phyloP scores from a whole-genome alignment of 2,113 vertebrate species.

The Odontophorus gujanensis region DNA sequence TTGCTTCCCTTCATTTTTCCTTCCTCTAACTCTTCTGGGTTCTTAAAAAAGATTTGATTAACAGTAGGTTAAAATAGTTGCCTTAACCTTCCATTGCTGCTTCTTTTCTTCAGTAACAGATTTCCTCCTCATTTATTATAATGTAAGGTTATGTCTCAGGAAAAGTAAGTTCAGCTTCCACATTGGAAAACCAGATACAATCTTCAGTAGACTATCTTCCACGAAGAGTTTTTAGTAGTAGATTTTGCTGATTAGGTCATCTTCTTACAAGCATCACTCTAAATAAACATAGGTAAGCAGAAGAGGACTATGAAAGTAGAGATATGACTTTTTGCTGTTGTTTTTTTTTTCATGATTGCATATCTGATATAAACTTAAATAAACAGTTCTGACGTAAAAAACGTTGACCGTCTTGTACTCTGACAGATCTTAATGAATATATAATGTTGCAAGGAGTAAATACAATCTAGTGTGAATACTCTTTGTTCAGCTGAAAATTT shows the following conservation, averaged over 20 bases:
- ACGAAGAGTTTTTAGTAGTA: not conserved
- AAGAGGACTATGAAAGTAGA: not conserved
- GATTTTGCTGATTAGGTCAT: not conserved
- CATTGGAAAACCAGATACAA: not conserved
- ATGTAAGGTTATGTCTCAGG: not conserved
- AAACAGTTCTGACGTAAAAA: not conserved
- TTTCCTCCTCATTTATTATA: not conserved
- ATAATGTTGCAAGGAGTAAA: not conserved
- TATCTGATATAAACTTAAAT: not conserved
- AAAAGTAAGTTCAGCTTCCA: not conserved
- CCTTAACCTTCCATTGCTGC: accelerated
- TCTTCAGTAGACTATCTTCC: not conserved
- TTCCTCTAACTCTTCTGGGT: not conserved
- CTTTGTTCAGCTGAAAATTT: not conserved
- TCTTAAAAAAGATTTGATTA: not conserved
- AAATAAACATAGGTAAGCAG: not conserved
- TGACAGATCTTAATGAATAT: not conserved
- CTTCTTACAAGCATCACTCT: not conserved
- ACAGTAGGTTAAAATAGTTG: not conserved
- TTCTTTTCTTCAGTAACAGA: not conserved
- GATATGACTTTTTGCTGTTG: accelerated
- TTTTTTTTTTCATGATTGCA: not conserved
- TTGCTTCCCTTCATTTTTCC: accelerated
- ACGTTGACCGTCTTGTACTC: not conserved
- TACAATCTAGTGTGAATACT: not conserved